Evolutionary conservation across 2,113 vertebrate genomes (phyloP).

Genomic region (Rissa tridactyla): DNA sequence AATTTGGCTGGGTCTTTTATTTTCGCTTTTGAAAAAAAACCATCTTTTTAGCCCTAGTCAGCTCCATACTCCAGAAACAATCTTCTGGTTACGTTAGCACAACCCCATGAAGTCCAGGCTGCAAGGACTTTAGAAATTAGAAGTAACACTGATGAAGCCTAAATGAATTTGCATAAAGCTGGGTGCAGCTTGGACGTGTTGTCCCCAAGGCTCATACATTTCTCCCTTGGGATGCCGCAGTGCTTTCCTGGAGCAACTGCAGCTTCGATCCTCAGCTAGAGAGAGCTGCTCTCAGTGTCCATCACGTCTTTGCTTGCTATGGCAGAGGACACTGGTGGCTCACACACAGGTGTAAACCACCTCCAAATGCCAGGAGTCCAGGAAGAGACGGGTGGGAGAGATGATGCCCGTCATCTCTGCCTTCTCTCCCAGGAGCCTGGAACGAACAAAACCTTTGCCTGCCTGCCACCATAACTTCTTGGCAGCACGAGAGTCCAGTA

Average conservation of each 20-base stretch:
- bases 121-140: background rate
- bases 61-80: background rate
- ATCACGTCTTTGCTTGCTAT: background rate
- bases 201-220: background rate
- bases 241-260: background rate
- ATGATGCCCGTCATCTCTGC: background rate
- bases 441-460: background rate
- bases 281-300: background rate
- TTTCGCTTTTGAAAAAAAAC: background rate
- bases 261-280: background rate
- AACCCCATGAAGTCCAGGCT: background rate
- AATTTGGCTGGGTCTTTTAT: background rate
- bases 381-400: background rate
- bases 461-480: background rate
- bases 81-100: background rate
- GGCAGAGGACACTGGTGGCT: background rate
- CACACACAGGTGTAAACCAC: background rate
- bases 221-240: background rate
- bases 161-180: background rate
- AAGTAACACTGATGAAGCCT: background rate
- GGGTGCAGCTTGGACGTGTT: background rate
- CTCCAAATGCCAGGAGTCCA: background rate
- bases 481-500: no score
- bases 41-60: background rate
- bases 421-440: background rate